A percentile compares a stretch with the other conserved stretches of the same genome.
Conservation (phyloP, 2,888 invertebrate species). For the Diaprepes abbreviatus region DNA sequence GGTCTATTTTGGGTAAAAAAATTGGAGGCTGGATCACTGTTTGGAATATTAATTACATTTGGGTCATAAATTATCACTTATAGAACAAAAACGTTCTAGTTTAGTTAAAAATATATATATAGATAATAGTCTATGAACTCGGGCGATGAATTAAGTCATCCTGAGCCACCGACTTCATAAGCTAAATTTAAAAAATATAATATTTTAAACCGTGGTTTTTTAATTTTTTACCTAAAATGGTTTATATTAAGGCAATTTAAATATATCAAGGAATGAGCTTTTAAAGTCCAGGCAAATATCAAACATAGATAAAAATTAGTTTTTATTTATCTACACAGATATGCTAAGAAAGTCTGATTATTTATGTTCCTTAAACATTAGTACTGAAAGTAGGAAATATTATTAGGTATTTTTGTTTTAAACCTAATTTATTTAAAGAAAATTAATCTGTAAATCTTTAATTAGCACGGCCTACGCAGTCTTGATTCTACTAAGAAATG, state of each 20-base stretch:
- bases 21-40: slow-evolving; percentile 65
- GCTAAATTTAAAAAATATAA: background rate
- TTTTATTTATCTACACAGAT: slow-evolving; percentile 41
- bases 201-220: slow-evolving; percentile 60
- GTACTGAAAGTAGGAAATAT: slow-evolving; percentile 51
- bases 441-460: slow-evolving; percentile 19
- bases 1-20: slow-evolving; percentile 54
- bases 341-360: slow-evolving; percentile 57
- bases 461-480: slow-evolving; percentile 26
- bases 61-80: background rate
- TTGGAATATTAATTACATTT: slow-evolving; percentile 52
- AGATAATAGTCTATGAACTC: slow-evolving; percentile 61
- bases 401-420: slow-evolving; percentile 26
- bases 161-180: slow-evolving; percentile 65
- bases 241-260: background rate
- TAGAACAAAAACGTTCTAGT: background rate
- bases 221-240: slow-evolving; percentile 48
- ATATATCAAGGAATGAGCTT: slow-evolving; percentile 25
- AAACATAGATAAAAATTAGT: slow-evolving; percentile 30
- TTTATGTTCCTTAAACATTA: slow-evolving; percentile 54
- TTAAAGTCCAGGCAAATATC: slow-evolving; percentile 44
- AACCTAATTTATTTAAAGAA: slow-evolving; percentile 15
- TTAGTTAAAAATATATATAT: background rate
- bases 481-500: slow-evolving; percentile 13
- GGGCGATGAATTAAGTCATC: slow-evolving; percentile 63